Base-by-base conservation (phyloP, 2,113 vertebrate species). In the Nesogale talazaci region DNA sequence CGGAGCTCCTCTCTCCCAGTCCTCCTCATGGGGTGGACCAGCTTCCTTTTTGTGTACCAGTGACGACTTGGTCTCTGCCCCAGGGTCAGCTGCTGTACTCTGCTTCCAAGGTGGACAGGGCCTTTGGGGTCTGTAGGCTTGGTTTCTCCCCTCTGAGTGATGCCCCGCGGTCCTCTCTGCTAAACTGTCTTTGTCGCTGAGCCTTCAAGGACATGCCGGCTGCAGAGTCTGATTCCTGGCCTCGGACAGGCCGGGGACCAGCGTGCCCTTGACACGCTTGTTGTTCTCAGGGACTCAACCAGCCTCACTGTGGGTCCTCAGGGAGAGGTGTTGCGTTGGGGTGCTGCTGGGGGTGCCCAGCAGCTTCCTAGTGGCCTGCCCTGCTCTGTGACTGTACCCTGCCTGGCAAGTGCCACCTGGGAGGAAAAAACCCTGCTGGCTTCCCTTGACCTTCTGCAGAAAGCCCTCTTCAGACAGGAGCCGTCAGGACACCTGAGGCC, bases 181-280 rank as follows among this genome's bases (percentile, higher is more conserved):
- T 6, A 34, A 2, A 0, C 0, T 17, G 40, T 57, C 65, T 40
- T 56, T 16, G 74, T 34, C 65, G 42, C 9, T 1, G 34, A 38
- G 59, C 8, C 0, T 0, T 5, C 12, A 6, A 6, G 2, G 38
- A 23, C 11, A 2, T n/a, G 19, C 46, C 10, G 9, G 27, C 36
- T 5, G 34, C 12, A 0, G 6, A 0, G 3, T 23, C 69, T 36
- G 17, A 7, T 31, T 31, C 31, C 8, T 46, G 29, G 0, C 31
- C 40, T 42, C 46, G 29, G 31, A 19, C 1, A n/a, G 52, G 42
- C 1, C 9, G 20, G 8, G 3, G n/a, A 3, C 15, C 2, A 0
- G 70, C 14, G 12, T 59, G 3, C 1, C 22, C 83, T 59, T 25
- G 10, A 23, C 38, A 17, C 36, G 69, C 70, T 29, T 5, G 0